phyloP scores from a whole-genome alignment of 2,888 invertebrate genomes.

The Axea sp. region DNA sequence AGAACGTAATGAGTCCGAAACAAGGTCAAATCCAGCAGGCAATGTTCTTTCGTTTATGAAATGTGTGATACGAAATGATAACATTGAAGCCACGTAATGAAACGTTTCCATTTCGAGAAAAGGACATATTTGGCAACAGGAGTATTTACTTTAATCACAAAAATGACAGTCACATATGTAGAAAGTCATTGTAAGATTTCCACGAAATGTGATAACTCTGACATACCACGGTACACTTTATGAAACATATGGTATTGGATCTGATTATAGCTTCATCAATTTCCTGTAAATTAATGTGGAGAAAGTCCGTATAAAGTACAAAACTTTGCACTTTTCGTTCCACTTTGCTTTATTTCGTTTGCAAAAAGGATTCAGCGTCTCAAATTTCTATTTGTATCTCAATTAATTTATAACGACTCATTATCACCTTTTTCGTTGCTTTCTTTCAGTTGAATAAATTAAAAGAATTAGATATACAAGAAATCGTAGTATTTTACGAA shows the following conservation, averaged over 20 bases:
- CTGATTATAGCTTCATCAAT: slow-evolving; percentile 54
- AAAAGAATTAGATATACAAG: too few species aligned
- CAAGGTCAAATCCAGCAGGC: slow-evolving; percentile 18
- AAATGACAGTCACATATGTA: slow-evolving; percentile 17
- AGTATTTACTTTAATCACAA: background rate
- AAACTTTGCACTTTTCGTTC: slow-evolving; percentile 41
- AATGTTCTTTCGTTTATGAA: too few species aligned
- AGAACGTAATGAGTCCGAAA: slow-evolving; percentile 5
- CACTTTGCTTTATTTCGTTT: slow-evolving; percentile 31
- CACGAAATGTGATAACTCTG: slow-evolving; percentile 32
- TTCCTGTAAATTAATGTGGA: slow-evolving; percentile 46
- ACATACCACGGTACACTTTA: slow-evolving; percentile 36
- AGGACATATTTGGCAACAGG: slow-evolving; percentile 10
- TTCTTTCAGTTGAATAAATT: too few species aligned
- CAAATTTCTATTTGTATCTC: slow-evolving; percentile 17
- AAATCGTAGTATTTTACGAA: too few species aligned
- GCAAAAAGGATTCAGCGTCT: slow-evolving; percentile 11
- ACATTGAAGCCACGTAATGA: background rate
- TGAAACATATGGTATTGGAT: slow-evolving; percentile 48
- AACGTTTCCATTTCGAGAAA: background rate
- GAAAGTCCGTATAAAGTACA: slow-evolving; percentile 40
- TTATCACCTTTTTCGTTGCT: too few species aligned
- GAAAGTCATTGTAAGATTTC: slow-evolving; percentile 49
- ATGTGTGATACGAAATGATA: background rate
- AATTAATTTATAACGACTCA: slow-evolving; percentile 1